Evolutionary conservation across 1,140 invertebrate species (phyloP), one percentile per base, ranked within the genome.

Genomic region (Pararge aegeria): DNA sequence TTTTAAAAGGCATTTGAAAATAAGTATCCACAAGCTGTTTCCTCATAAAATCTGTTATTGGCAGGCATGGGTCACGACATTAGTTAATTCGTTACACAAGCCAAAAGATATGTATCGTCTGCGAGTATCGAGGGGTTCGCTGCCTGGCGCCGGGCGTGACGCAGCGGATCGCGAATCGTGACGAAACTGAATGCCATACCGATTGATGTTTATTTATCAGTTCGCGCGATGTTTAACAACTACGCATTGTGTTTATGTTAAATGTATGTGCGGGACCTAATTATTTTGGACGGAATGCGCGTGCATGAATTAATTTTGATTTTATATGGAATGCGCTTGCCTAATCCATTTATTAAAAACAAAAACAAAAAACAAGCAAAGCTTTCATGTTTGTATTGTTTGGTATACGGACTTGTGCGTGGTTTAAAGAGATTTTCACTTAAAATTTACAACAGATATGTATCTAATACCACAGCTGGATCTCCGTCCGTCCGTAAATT

Each of bases 131-230:
- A 42, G 38, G 38, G 12, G 48, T 29, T 13, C 38, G 50, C 57
- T 49, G 48, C 57, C 19, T 13, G 50, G 57, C 57, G 57, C 57
- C 57, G 57, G 50, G 30, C 29, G 46, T 46, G 57, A 53, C 38
- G 38, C 57, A 30, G 46, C 44, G 37, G 52, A 59, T 63, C 55
- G 51, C 21, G 38, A 27, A 62, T 58, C 60, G 51, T 46, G 55
- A 63, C 49, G 30, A 48, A 55, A 66, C 24, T 18, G 18, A 54
- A 52, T 55, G 52, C 0, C 38, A 42, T 29, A 13, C 34, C 38
- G 9, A 55, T 55, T 44, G 52, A 42, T 21, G 34, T 12, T 44
- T 24, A 5, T 44, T 55, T 55, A 55, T 55, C 21, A 44, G 37
- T 13, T 53, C 37, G 13, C 21, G 20, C 44, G 5, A 42, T 55